Conservation (phyloP, 2,797 vertebrate genomes). For the Loris lydekkerianus region DNA sequence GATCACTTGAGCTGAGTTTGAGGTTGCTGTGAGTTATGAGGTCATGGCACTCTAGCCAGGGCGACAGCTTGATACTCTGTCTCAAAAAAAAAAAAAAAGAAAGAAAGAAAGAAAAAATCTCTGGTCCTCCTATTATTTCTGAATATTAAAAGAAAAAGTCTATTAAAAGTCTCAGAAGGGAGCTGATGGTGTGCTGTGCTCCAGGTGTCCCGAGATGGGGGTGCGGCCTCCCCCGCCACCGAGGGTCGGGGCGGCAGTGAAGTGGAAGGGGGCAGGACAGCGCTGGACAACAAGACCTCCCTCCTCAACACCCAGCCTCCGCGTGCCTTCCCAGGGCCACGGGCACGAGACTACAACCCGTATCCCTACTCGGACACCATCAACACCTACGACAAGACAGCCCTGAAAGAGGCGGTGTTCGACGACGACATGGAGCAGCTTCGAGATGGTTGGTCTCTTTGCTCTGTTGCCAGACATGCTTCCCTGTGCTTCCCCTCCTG, state of each 20-base stretch:
- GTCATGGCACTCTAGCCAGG: too few species aligned
- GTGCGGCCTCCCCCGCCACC: conserved; percentile 91
- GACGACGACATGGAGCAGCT: conserved; percentile 99
- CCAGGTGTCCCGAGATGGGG: conserved; percentile 94
- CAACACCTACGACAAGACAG: conserved; percentile 96
- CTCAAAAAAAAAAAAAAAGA: too few species aligned
- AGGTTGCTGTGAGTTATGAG: too few species aligned
- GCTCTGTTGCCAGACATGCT: not conserved
- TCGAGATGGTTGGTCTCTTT: conserved; percentile 93
- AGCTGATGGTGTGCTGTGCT: conserved; percentile 3
- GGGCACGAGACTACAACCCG: conserved; percentile 94
- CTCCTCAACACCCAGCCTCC: conserved; percentile 97
- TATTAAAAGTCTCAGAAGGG: not conserved
- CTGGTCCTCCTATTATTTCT: not conserved
- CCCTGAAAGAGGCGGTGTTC: conserved; percentile 98
- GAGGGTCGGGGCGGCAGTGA: conserved; percentile 94
- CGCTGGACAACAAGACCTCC: conserved; percentile 98
- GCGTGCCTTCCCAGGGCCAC: conserved; percentile 94
- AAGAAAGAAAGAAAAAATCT: not conserved
- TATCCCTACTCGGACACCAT: conserved; percentile 96
- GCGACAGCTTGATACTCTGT: too few species aligned
- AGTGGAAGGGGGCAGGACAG: conserved; percentile 95
- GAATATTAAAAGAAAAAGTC: not conserved
- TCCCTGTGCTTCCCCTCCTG: not conserved
- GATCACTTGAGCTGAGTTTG: too few species aligned